phyloP scores from a whole-genome alignment of 2,113 vertebrate species.

The Pomatostomus ruficeps region DNA sequence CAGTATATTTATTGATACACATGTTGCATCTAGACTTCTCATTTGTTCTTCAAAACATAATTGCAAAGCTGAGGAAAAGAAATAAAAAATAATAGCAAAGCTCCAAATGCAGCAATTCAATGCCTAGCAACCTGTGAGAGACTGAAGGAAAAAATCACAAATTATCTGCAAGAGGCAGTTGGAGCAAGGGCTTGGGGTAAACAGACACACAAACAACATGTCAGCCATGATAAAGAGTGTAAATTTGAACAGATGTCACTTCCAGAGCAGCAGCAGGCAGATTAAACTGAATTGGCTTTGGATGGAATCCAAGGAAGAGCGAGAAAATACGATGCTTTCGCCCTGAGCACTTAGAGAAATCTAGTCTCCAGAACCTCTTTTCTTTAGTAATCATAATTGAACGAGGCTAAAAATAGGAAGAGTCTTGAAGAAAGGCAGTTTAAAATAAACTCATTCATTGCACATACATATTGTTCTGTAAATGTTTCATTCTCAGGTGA shows the following conservation, averaged over 20 bases:
- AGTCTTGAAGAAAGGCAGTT: neutral
- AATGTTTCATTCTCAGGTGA: neutral
- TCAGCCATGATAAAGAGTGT: slow-evolving; percentile 73
- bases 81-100: slow-evolving; percentile 37
- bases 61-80: slow-evolving; percentile 10
- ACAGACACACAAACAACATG: slow-evolving; percentile 73
- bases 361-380: slow-evolving; percentile 45
- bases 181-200: slow-evolving; percentile 70
- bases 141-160: slow-evolving; percentile 60
- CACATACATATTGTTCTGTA: neutral
- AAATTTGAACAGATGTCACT: slow-evolving; percentile 81
- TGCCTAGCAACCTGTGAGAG: slow-evolving; percentile 58
- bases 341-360: slow-evolving; percentile 5
- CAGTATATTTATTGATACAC: neutral
- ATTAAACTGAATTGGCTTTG: slow-evolving; percentile 73
- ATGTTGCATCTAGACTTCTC: neutral
- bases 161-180: slow-evolving; percentile 70
- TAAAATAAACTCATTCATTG: neutral
- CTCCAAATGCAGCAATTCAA: slow-evolving; percentile 42
- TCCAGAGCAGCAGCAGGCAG: slow-evolving; percentile 73
- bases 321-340: slow-evolving; percentile 42
- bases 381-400: neutral
- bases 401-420: neutral
- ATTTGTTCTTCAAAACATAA: slow-evolving; percentile 38
- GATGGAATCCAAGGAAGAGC: slow-evolving; percentile 64